Conservation (phyloP, 2,797 vertebrate genomes). For the Geotria australis region DNA sequence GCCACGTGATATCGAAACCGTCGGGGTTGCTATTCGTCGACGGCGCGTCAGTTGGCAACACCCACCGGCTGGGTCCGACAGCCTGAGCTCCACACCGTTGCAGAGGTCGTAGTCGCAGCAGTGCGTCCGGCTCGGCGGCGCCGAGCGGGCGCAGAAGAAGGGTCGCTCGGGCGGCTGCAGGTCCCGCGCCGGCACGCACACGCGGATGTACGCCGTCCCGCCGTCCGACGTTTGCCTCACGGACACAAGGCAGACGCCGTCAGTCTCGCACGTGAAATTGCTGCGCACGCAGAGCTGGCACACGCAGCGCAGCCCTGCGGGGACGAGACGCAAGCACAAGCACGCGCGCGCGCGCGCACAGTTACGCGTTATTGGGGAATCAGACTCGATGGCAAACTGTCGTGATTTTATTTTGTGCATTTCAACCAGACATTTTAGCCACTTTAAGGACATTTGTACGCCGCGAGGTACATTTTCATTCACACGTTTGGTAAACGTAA, state of each 20-base stretch:
- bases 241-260: conserved; percentile 85
- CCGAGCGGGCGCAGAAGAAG: conserved; percentile 65
- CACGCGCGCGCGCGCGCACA: no score
- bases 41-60: no score
- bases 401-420: no score
- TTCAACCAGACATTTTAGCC: no score
- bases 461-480: no score
- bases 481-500: no score
- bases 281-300: conserved; percentile 62
- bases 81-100: conserved; percentile 60
- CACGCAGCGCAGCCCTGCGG: conserved; percentile 42
- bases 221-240: conserved; percentile 37
- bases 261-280: conserved; percentile 63
- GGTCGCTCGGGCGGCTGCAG: conserved; percentile 62
- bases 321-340: no score
- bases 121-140: conserved; percentile 34
- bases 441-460: no score
- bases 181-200: conserved; percentile 41
- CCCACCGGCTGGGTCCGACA: conserved; percentile 10
- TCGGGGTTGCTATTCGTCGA: no score
- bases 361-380: no score
- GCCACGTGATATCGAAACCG: no score
- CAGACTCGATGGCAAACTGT: no score
- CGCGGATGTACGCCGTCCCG: conserved; percentile 40
- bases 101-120: conserved; percentile 89